Evolutionary conservation across 1,140 invertebrate genomes (phyloP).

Genomic region (Eciton burchellii): DNA sequence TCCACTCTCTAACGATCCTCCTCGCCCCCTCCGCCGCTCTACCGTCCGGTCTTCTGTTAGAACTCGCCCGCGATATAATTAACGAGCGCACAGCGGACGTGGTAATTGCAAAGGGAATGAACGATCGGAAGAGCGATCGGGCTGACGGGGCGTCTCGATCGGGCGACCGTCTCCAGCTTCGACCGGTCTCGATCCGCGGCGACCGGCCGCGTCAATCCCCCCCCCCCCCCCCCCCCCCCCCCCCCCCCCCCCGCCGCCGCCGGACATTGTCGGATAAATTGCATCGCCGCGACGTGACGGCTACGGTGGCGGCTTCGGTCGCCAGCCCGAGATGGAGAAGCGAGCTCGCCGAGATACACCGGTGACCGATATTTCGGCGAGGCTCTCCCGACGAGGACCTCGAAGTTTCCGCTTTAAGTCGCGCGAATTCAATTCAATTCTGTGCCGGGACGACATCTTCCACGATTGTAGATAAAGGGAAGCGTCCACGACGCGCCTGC

Average conservation of each 20-base stretch:
- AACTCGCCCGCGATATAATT: constrained; percentile 64
- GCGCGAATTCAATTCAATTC: too few species aligned
- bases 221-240: neutral
- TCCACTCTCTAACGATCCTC: constrained; percentile 61
- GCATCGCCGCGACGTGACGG: too few species aligned
- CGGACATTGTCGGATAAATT: too few species aligned
- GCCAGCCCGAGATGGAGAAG: too few species aligned
- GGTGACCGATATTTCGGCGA: too few species aligned
- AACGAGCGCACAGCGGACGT: constrained; percentile 57
- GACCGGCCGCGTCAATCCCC: constrained; percentile 19
- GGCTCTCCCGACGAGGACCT: too few species aligned
- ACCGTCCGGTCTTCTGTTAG: constrained; percentile 50
- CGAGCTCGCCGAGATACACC: too few species aligned
- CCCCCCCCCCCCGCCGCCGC: neutral
- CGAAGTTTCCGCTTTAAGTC: too few species aligned
- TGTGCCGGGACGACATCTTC: too few species aligned
- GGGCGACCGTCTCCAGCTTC: constrained; percentile 38
- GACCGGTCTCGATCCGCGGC: constrained; percentile 27
- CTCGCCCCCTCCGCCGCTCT: neutral
- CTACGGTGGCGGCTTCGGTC: too few species aligned
- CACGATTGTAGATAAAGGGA: too few species aligned
- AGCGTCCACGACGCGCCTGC: too few species aligned
- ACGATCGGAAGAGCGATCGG: constrained; percentile 51
- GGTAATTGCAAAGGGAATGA: constrained; percentile 66
- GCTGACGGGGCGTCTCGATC: constrained; percentile 43